Conservation (phyloP, 1,140 invertebrate species). For the Meteorus sp. region DNA sequence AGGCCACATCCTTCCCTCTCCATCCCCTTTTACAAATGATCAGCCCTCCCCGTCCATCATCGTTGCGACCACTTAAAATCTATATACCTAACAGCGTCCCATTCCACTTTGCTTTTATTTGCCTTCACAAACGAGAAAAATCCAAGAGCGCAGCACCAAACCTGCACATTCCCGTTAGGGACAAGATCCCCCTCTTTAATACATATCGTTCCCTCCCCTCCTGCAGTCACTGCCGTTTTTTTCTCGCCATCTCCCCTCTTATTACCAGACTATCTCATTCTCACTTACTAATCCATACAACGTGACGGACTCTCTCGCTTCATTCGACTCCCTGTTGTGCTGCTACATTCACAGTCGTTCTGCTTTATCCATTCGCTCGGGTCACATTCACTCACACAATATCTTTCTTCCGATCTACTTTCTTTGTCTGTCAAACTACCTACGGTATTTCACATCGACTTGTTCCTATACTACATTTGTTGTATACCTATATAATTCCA, state of each 20-base stretch:
- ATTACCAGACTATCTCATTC: conserved; percentile 12
- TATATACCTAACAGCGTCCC: conserved; percentile 6
- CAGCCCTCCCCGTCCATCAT: conserved; percentile 15
- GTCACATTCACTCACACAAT: too few relatives aligned
- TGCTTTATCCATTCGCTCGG: too few relatives aligned
- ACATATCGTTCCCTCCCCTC: conserved; percentile 8
- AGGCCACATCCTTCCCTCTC: background rate
- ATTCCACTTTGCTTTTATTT: conserved; percentile 4
- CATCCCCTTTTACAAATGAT: background rate
- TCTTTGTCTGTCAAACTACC: too few relatives aligned
- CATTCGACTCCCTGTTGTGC: too few relatives aligned
- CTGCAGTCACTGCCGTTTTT: background rate
- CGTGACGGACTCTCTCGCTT: too few relatives aligned
- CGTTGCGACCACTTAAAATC: background rate
- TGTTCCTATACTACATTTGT: too few relatives aligned
- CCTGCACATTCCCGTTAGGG: conserved; percentile 20
- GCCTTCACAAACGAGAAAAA: too few relatives aligned
- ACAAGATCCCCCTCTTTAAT: conserved; percentile 15
- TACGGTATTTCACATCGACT: too few relatives aligned
- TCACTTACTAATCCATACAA: too few relatives aligned
- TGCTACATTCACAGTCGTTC: too few relatives aligned
- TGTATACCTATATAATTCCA: too few relatives aligned
- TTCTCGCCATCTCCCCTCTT: background rate
- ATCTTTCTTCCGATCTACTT: too few relatives aligned
- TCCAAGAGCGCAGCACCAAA: background rate